phyloP scores from a whole-genome alignment of 2,797 vertebrate genomes.

The Oryzias sinensis region DNA sequence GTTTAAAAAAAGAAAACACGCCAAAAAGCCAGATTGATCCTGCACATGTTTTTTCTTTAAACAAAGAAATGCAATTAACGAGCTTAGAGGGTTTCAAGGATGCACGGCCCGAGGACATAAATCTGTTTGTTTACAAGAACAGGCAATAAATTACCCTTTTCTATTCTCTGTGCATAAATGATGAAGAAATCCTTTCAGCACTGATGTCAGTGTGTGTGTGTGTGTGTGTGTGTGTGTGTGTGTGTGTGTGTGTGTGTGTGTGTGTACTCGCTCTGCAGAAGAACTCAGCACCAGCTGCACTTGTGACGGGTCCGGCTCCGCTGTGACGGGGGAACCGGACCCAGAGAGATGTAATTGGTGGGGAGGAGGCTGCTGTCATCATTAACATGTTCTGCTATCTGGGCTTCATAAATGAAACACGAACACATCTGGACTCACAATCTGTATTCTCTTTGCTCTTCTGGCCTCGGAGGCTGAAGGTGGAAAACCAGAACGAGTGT shows the following conservation, averaged over 20 bases:
- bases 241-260: too few relatives aligned
- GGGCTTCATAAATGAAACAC: conserved; percentile 49
- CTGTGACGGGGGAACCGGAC: conserved; percentile 31
- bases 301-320: conserved; percentile 22
- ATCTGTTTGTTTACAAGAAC: not conserved
- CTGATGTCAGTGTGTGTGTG: not conserved
- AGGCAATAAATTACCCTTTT: not conserved
- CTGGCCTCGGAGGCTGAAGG: conserved; percentile 19
- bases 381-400: conserved; percentile 31
- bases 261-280: too few relatives aligned
- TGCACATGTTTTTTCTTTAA: too few relatives aligned
- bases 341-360: conserved; percentile 57
- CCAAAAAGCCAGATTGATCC: too few relatives aligned
- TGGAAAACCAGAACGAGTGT: not conserved
- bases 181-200: not conserved
- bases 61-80: not conserved
- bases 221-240: too few relatives aligned
- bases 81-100: not conserved
- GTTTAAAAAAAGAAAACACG: too few relatives aligned
- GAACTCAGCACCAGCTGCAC: conserved; percentile 9
- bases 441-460: conserved; percentile 46
- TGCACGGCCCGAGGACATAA: not conserved
- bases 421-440: conserved; percentile 26
- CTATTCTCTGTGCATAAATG: conserved; percentile 1
- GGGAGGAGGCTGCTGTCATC: conserved; percentile 45